phyloP scores from a whole-genome alignment of 2,113 vertebrate species.

The Corythoichthys haematopterus region DNA sequence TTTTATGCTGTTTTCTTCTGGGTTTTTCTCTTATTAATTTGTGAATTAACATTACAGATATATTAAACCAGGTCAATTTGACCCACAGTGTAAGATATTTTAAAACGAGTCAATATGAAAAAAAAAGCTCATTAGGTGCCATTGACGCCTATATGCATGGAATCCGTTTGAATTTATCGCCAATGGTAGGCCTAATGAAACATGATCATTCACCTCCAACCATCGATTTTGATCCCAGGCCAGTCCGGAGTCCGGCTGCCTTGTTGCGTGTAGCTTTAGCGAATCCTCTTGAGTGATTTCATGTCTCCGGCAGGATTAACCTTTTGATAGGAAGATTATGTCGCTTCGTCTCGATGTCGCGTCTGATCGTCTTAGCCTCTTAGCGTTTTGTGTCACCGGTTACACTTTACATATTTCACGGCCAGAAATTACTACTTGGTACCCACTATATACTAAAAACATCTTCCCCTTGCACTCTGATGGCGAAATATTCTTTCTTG shows the following conservation, averaged over 20 bases:
- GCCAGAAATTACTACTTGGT: too few relatives aligned
- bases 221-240: background rate
- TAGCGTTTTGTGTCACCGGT: background rate
- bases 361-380: conserved; percentile 1
- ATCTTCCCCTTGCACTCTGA: background rate
- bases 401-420: too few relatives aligned
- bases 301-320: conserved; percentile 2
- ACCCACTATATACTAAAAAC: too few relatives aligned
- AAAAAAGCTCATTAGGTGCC: too few relatives aligned
- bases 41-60: too few relatives aligned
- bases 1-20: too few relatives aligned
- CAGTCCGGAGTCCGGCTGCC: background rate
- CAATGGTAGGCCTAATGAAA: background rate
- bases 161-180: too few relatives aligned
- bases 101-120: too few relatives aligned
- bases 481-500: background rate
- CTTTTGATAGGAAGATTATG: conserved; percentile 9
- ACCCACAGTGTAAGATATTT: too few relatives aligned
- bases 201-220: background rate
- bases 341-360: background rate
- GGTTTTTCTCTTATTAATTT: too few relatives aligned
- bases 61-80: too few relatives aligned
- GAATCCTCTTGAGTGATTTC: conserved; percentile 7
- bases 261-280: conserved; percentile 1
- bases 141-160: too few relatives aligned